Evolutionary conservation across 1,140 invertebrate species (phyloP).

Genomic region (Zophobas morio): DNA sequence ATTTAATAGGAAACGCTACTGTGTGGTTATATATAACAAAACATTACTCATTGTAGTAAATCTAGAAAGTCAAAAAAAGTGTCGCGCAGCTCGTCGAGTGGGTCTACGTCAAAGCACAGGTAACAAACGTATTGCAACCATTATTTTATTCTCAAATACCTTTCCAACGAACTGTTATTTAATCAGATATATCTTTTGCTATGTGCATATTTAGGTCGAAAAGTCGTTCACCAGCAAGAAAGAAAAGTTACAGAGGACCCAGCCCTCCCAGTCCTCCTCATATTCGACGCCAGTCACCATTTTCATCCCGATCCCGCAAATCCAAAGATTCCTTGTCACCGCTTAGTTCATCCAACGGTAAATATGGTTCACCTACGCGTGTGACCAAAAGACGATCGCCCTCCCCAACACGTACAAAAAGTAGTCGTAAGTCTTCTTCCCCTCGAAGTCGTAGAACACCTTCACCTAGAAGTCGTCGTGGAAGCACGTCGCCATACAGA

Average conservation of each 20-base stretch:
- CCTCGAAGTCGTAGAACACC: conserved; percentile 57
- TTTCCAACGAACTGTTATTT: no score
- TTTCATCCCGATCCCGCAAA: conserved; percentile 60
- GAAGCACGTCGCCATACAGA: conserved; percentile 57
- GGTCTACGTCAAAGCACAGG: conserved; percentile 65
- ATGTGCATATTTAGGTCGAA: conserved; percentile 63
- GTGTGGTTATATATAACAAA: background rate
- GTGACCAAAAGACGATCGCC: conserved; percentile 49
- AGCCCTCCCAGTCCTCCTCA: conserved; percentile 64
- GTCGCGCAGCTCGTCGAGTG: conserved; percentile 66
- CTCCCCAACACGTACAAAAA: conserved; percentile 53
- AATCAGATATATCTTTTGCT: background rate
- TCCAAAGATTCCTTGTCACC: conserved; percentile 63
- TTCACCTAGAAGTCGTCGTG: conserved; percentile 56
- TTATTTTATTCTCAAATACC: background rate
- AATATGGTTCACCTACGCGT: conserved; percentile 61
- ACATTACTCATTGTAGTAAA: conserved; percentile 65
- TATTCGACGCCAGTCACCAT: conserved; percentile 62
- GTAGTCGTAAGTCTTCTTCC: conserved; percentile 56
- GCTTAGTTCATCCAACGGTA: conserved; percentile 60
- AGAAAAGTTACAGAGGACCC: conserved; percentile 59
- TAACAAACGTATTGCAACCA: conserved; percentile 53
- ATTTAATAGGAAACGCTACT: background rate
- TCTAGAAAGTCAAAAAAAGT: conserved; percentile 67
- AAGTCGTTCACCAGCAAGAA: conserved; percentile 65